Evolutionary conservation across 2,113 vertebrate species (phyloP), one percentile per base, ranked within the genome.

Genomic region (Capreolus pygargus): DNA sequence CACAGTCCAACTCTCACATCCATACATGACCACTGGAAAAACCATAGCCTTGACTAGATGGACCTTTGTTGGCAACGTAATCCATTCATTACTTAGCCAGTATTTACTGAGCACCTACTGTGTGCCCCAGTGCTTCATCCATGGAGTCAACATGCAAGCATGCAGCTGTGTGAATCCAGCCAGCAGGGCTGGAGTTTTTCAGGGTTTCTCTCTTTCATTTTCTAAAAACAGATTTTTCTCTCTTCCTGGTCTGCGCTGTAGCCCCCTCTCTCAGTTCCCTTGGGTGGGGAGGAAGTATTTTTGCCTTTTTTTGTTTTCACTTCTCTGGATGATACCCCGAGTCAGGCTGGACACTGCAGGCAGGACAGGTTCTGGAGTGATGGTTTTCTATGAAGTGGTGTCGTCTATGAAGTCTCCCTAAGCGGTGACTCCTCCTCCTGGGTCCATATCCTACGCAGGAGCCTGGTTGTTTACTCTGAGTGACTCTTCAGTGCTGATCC

Each of bases 391-490:
- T 64, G 61, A 64, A n/a, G 54, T 36, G 50, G 19, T 14, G 11
- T 19, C 16, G 7, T 87, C 36, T 33, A 7, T 45, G 60, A 36
- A 36, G 10, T 11, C 21, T 43, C 5, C 25, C 47, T 27, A 50
- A 52, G 14, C 1, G 7, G 13, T 61, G 50, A 16, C 81, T 92
- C 54, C 58, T 70, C 8, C 6, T 33, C 13, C 19, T 8, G 1
- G 21, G 27, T 36, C 39, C 47, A 30, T 8, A 5, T 5, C n/a
- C 36, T 39, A 39, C 0, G 3, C 0, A 0, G 16, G 5, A 50
- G 52, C 70, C 47, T 58, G 81, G 61, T 39, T 92, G 79, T 33
- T 52, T 27, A 45, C 74, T 89, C 67, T 55, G 81, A 96, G 33
- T 15, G 45, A 61, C 36, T 78, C 39, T 76, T 76, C 12, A 27